Evolutionary conservation across 1,140 invertebrate genomes (phyloP).

Genomic region (Drosophila tsacasi): DNA sequence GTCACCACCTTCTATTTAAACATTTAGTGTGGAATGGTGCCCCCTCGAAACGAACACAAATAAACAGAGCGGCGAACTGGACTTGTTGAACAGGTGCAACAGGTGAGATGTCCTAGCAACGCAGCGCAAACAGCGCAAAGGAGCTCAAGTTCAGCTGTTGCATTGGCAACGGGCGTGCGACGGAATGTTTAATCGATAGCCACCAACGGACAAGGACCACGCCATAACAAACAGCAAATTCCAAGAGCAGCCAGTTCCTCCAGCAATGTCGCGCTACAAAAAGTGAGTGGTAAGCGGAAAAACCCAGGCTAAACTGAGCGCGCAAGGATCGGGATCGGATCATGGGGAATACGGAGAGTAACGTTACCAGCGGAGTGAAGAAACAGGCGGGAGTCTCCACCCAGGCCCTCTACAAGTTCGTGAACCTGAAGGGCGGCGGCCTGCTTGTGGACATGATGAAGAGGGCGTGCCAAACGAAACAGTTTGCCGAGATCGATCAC

Average conservation of each 20-base stretch:
- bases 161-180: constrained; percentile 66
- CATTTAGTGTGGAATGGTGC: not conserved
- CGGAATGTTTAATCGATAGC: constrained; percentile 70
- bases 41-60: not conserved
- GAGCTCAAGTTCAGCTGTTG: constrained; percentile 81
- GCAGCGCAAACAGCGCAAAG: constrained; percentile 57
- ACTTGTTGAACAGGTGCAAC: constrained; percentile 70
- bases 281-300: constrained; percentile 35
- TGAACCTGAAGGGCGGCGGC: constrained; percentile 96
- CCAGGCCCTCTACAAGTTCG: constrained; percentile 93
- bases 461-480: constrained; percentile 93
- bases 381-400: constrained; percentile 94
- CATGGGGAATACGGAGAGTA: constrained; percentile 97
- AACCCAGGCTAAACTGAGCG: constrained; percentile 8
- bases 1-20: not conserved
- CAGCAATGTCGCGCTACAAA: constrained; percentile 69
- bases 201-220: constrained; percentile 48
- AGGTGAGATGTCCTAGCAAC: constrained; percentile 69
- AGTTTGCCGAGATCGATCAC: constrained; percentile 95
- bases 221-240: constrained; percentile 38
- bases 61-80: not conserved
- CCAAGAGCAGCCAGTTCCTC: constrained; percentile 30
- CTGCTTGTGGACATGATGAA: constrained; percentile 97
- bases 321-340: constrained; percentile 13
- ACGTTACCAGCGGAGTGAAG: constrained; percentile 96